A percentile compares a stretch with the other conserved stretches of the same genome.
These are phyloP conservation scores for Oncorhynchus tshawytscha DNA, from an alignment of 2,113 vertebrate genomes.

Conservation along the genomic window DNA sequence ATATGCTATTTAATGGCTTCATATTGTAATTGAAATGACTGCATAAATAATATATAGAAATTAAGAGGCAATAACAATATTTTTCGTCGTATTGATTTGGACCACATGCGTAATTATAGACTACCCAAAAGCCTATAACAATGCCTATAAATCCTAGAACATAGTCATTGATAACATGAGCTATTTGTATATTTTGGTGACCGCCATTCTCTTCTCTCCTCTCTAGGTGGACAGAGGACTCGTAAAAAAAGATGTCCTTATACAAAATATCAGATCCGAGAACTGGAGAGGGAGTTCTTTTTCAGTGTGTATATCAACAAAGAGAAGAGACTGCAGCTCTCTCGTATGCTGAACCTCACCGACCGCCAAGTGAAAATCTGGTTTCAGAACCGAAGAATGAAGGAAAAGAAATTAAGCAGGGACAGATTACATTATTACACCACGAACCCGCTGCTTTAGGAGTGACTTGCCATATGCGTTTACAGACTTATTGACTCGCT, in stretches of 20 bases:
- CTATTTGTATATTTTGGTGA: slow-evolving; percentile 36
- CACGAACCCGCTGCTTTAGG: slow-evolving; percentile 92
- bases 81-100: neutral
- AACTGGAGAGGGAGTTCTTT: slow-evolving; percentile 96
- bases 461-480: slow-evolving; percentile 44
- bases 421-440: slow-evolving; percentile 97
- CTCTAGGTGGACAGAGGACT: slow-evolving; percentile 87
- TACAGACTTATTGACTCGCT: slow-evolving; percentile 48
- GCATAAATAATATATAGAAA: neutral
- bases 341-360: slow-evolving; percentile 96
- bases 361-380: slow-evolving; percentile 99
- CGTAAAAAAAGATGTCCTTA: slow-evolving; percentile 97
- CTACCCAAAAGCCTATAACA: neutral
- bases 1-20: neutral
- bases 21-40: too few species aligned
- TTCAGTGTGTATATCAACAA: slow-evolving; percentile 99
- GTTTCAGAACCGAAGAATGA: slow-evolving; percentile 99
- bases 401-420: slow-evolving; percentile 99
- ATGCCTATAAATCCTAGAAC: neutral
- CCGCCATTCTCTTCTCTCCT: slow-evolving; percentile 42
- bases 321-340: slow-evolving; percentile 95
- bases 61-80: neutral
- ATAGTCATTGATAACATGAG: slow-evolving; percentile 37
- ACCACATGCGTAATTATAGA: neutral
- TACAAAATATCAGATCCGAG: slow-evolving; percentile 96